Percentiles rank a stretch among this genome's conserved stretches.
These are phyloP conservation scores for Blastobasis lacticolella DNA, from an alignment of 2,888 invertebrate genomes.

Conservation along the genomic window DNA sequence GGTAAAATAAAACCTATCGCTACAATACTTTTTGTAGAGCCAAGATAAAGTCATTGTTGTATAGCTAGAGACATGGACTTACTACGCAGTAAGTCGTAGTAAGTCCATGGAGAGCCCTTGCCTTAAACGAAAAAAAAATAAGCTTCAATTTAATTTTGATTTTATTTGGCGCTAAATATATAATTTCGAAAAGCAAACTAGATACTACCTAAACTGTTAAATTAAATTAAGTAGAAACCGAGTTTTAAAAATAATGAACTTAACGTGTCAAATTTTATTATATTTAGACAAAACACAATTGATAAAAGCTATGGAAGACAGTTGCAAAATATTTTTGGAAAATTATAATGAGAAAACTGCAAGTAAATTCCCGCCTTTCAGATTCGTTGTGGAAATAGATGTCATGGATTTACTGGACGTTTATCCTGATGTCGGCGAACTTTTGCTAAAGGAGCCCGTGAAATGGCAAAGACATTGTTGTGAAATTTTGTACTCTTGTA, in stretches of 20 bases:
- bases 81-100: too few species aligned
- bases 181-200: too few species aligned
- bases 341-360: slow-evolving; percentile 32
- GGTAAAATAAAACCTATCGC: too few species aligned
- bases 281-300: slow-evolving; percentile 49
- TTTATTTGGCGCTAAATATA: too few species aligned
- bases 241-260: slow-evolving; percentile 29
- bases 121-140: too few species aligned
- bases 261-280: slow-evolving; percentile 42
- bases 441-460: slow-evolving; percentile 47
- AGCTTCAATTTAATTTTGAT: too few species aligned
- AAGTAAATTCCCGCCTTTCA: slow-evolving; percentile 48
- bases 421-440: slow-evolving; percentile 36
- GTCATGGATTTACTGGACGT: slow-evolving; percentile 45
- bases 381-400: slow-evolving; percentile 45
- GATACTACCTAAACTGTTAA: too few species aligned
- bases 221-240: too few species aligned
- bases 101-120: too few species aligned
- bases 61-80: too few species aligned
- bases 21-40: too few species aligned
- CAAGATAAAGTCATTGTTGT: too few species aligned
- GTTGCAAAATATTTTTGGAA: slow-evolving; percentile 36
- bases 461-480: slow-evolving; percentile 40
- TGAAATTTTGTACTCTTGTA: slow-evolving; percentile 46
- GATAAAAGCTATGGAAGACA: slow-evolving; percentile 37